Percentiles rank a stretch among this genome's conserved stretches.
These are phyloP conservation scores for Drosophila atroscutellata DNA, from an alignment of 2,888 invertebrate species.

Conservation along the genomic window DNA sequence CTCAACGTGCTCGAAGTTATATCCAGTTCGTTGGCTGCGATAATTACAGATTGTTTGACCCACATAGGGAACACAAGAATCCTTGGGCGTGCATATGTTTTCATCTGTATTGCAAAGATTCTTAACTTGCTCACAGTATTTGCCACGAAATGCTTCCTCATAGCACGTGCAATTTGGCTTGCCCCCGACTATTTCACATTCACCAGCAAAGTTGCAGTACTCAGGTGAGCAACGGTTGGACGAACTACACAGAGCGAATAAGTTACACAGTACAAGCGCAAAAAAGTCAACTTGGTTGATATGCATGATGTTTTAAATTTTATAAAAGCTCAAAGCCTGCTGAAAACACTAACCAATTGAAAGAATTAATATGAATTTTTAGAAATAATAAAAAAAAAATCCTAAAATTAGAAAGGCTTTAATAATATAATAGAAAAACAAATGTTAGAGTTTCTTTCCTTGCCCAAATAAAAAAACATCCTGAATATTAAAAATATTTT, in stretches of 20 bases:
- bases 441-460: neutral
- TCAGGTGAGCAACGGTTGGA: slow-evolving; percentile 30
- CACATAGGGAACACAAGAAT: slow-evolving; percentile 34
- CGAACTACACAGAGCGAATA: neutral
- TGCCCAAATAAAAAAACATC: neutral
- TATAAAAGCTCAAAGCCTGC: neutral
- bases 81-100: slow-evolving; percentile 13
- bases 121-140: slow-evolving; percentile 42
- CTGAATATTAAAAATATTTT: neutral
- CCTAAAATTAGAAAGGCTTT: neutral
- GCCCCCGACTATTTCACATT: slow-evolving; percentile 12
- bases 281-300: neutral
- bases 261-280: slow-evolving; percentile 1
- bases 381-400: neutral
- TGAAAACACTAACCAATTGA: neutral
- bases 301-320: slow-evolving; percentile 1
- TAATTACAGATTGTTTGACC: slow-evolving; percentile 35
- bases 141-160: slow-evolving; percentile 36
- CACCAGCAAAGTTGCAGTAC: slow-evolving; percentile 49
- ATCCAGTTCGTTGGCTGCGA: neutral
- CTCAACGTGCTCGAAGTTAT: neutral
- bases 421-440: fast-evolving
- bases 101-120: slow-evolving; percentile 23
- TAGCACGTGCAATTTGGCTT: slow-evolving; percentile 40
- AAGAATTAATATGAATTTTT: neutral